These are phyloP conservation scores for Spilogale gracilis DNA, from an alignment of 2,113 vertebrate species.

Conservation along the genomic window DNA sequence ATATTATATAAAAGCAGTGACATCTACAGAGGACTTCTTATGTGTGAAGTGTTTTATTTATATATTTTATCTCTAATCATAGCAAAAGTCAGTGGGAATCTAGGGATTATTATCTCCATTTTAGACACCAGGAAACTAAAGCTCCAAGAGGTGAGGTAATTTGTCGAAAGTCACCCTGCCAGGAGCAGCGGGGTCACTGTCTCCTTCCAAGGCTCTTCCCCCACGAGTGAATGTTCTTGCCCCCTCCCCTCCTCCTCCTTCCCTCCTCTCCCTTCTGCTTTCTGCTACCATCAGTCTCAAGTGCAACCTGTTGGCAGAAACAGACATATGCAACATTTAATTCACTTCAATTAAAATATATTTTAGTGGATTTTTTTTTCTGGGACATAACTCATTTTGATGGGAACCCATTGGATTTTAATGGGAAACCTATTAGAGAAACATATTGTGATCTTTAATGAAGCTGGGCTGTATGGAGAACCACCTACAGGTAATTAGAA, in stretches of 20 bases:
- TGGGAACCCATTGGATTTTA: constrained; percentile 88
- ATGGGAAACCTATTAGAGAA: constrained; percentile 89
- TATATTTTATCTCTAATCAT: background rate
- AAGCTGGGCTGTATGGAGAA: constrained; percentile 84
- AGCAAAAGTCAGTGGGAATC: constrained; percentile 29
- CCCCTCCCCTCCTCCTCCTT: no score
- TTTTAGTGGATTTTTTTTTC: constrained; percentile 85
- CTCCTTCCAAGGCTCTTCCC: background rate
- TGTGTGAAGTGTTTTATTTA: background rate
- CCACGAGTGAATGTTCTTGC: background rate
- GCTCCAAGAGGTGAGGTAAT: background rate
- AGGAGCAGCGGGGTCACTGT: background rate
- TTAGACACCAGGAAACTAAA: constrained; percentile 28
- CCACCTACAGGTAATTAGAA: constrained; percentile 90
- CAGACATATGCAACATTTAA: constrained; percentile 80
- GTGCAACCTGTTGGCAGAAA: constrained; percentile 79
- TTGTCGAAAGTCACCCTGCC: background rate
- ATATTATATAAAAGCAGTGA: background rate
- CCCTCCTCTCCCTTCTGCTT: background rate
- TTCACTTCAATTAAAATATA: constrained; percentile 85
- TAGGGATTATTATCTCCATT: background rate
- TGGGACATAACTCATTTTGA: constrained; percentile 88
- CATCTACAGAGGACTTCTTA: background rate
- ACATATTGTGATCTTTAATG: constrained; percentile 89
- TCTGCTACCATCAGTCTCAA: constrained; percentile 35